Evolutionary conservation across 2,888 invertebrate genomes (phyloP), one percentile per base, ranked within the genome.

Genomic region (Philhelius pedissequus): DNA sequence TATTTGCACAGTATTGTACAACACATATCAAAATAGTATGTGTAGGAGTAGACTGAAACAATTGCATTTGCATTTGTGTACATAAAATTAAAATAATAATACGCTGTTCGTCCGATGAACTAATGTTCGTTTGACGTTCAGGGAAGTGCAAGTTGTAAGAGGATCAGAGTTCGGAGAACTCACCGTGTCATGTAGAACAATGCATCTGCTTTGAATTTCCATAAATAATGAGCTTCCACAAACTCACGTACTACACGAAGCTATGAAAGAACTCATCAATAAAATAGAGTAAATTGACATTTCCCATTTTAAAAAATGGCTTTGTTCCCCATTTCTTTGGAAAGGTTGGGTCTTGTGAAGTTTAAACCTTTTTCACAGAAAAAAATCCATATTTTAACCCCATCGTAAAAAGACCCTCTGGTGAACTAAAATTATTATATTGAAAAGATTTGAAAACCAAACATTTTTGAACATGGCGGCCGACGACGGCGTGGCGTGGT

Each of bases 11-110:
- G 32, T 4, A 56, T 13, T 56, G 50, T 68, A 1, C 1, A 27
- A 11, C 18, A 43, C 18, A 62, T 7, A 27, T 43, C 9, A 27
- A 43, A 22, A 18, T 15, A 18, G 18, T 3, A 62, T 40, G 9
- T 15, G 8, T n/a, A 13, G 18, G 30, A 18, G n/a, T n/a, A n/a
- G 22, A 32, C 20, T 48, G 9, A 22, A 64, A 32, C 15, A 43
- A 78, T 58, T 78, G 74, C 48, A 25, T 64, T 58, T 78, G 74
- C 48, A 25, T 64, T 54, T 71, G 77, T 38, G 81, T 27, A 73
- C 77, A 82, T 68, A 48, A 52, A 82, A 71, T 73, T 68, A 66
- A 82, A 82, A 82, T 77, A 71, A 77, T 70, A 66, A 82, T 68
- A 27, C 60, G 22, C 11, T 56, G 64, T 30, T 48, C 35, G 66